phyloP scores from a whole-genome alignment of 2,113 vertebrate species.

The Neodon shergylaensis region DNA sequence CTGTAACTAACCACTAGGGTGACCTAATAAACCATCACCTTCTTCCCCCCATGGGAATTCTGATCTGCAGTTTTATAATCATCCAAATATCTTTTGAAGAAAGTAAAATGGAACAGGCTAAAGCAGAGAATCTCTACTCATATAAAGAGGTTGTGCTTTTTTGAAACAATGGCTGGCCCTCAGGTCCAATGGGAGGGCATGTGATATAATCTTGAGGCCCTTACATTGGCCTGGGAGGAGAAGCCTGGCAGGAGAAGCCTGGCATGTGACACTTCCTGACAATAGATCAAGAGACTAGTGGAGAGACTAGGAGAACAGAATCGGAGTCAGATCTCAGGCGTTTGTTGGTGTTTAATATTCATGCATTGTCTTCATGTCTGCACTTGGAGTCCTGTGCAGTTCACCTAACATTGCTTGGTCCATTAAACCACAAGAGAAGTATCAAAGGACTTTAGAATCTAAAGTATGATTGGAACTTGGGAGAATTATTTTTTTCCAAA shows the following conservation, averaged over 20 bases:
- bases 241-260: neutral
- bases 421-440: no score
- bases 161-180: no score
- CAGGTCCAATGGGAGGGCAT: neutral
- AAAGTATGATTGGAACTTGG: neutral
- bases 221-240: neutral
- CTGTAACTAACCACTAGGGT: neutral
- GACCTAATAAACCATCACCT: neutral
- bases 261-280: neutral
- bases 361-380: neutral
- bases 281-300: neutral
- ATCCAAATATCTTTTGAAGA: neutral
- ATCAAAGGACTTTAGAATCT: neutral
- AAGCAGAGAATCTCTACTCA: neutral
- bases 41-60: neutral
- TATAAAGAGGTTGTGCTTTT: neutral
- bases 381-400: no score
- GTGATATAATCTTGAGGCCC: neutral
- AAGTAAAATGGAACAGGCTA: neutral
- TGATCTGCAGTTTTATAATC: neutral
- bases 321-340: neutral
- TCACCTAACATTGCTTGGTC: neutral
- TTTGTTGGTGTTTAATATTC: neutral
- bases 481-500: neutral
- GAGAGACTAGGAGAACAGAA: neutral